Conservation (phyloP, 1,140 invertebrate species). For the Colletes latitarsis region DNA sequence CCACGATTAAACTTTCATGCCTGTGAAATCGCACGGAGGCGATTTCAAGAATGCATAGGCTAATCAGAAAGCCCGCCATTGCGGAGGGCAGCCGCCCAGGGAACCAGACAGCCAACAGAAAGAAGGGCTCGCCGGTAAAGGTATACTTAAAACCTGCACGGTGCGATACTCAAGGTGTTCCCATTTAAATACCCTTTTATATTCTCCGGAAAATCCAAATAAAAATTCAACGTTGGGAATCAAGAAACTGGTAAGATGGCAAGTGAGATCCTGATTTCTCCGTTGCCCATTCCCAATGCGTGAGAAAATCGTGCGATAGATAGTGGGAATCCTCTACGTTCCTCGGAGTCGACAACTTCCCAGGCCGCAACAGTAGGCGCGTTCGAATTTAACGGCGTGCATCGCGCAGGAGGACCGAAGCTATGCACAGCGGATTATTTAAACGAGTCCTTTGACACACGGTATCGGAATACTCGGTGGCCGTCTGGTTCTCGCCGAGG, state of each 20-base stretch:
- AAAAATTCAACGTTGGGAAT: too few species aligned
- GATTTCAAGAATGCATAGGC: slow-evolving; percentile 71
- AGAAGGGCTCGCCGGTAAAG: too few species aligned
- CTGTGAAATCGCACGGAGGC: slow-evolving; percentile 46
- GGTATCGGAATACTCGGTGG: slow-evolving; percentile 23
- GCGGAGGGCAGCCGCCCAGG: background rate
- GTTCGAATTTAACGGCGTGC: slow-evolving; percentile 63
- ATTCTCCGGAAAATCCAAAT: too few species aligned
- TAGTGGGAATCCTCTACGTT: too few species aligned
- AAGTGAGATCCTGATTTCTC: too few species aligned
- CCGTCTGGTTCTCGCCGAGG: slow-evolving; percentile 1
- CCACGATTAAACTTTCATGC: slow-evolving; percentile 59
- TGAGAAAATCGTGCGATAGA: too few species aligned
- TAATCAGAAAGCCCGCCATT: slow-evolving; percentile 60
- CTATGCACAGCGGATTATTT: slow-evolving; percentile 67
- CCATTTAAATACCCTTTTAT: too few species aligned
- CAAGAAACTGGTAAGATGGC: too few species aligned
- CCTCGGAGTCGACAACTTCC: too few species aligned
- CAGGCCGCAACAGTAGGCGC: slow-evolving; percentile 24
- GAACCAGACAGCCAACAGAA: background rate
- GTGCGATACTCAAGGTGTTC: too few species aligned
- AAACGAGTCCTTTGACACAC: slow-evolving; percentile 57
- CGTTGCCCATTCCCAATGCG: too few species aligned
- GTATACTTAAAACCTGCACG: too few species aligned
- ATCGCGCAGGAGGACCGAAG: slow-evolving; percentile 34